A percentile compares a stretch with the other conserved stretches of the same genome.
Evolutionary conservation across 2,113 vertebrate genomes (phyloP).

Genomic region (Orthonyx spaldingii): DNA sequence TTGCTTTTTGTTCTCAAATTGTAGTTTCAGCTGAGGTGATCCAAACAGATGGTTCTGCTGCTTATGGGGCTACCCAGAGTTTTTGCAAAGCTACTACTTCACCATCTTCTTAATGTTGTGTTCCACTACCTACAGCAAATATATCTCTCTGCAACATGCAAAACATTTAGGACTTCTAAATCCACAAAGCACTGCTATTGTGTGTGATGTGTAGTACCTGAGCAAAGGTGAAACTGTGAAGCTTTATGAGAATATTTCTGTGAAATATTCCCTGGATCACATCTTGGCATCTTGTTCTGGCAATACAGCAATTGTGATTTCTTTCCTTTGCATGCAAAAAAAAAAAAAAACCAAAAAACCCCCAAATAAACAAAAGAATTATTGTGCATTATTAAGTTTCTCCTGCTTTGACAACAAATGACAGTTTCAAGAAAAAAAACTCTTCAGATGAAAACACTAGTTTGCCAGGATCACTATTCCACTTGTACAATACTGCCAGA

Average conservation of each 20-base stretch:
- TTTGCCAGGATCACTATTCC: not conserved
- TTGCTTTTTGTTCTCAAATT: not conserved
- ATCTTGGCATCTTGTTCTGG: not conserved
- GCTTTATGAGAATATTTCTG: not conserved
- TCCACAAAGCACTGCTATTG: not conserved
- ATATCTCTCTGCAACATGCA: not conserved
- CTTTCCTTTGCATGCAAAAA: not conserved
- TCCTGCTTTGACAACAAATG: not conserved
- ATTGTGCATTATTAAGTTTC: not conserved
- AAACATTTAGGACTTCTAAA: not conserved
- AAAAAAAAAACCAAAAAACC: no score
- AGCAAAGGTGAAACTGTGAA: not conserved
- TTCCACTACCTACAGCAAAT: not conserved
- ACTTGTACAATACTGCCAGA: not conserved
- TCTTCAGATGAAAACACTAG: not conserved
- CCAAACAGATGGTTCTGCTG: not conserved
- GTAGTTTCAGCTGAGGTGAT: not conserved
- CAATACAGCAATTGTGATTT: not conserved
- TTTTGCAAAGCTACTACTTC: not conserved
- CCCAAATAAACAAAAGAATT: not conserved
- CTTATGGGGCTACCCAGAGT: not conserved
- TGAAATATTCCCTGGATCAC: not conserved
- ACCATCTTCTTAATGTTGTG: not conserved
- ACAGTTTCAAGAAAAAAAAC: not conserved
- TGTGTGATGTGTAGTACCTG: not conserved